A percentile compares a stretch with the other conserved stretches of the same genome.
phyloP scores from a whole-genome alignment of 2,113 vertebrate species.

The Microcebus lehilahytsara region DNA sequence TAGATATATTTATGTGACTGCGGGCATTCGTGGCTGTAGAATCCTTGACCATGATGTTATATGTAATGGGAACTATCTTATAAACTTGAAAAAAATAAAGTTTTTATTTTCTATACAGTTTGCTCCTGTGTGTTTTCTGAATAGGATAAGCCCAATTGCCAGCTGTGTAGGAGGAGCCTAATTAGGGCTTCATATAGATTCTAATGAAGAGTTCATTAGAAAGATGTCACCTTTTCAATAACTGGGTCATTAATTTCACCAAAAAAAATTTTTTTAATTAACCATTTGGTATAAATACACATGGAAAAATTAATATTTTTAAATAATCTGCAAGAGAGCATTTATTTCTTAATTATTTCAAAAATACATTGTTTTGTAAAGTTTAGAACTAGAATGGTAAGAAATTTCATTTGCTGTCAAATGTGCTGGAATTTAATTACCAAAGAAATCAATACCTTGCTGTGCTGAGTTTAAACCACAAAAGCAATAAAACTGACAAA shows the following conservation, averaged over 20 bases:
- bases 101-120: conserved; percentile 86
- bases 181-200: not conserved
- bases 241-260: conserved; percentile 26
- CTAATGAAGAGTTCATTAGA: not conserved
- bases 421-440: conserved; percentile 14
- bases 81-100: conserved; percentile 87
- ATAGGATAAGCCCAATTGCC: not conserved
- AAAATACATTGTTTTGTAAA: conserved; percentile 47
- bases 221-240: not conserved
- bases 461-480: conserved; percentile 36
- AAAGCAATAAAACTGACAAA: conserved; percentile 47
- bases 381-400: conserved; percentile 10
- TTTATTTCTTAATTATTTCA: conserved; percentile 43
- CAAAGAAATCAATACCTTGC: not conserved
- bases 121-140: conserved; percentile 76
- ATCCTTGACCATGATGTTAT: conserved; percentile 73
- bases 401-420: conserved; percentile 38
- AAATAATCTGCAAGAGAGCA: conserved; percentile 19
- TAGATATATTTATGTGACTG: conserved; percentile 58
- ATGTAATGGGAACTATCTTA: conserved; percentile 83
- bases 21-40: conserved; percentile 68
- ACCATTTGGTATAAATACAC: not conserved
- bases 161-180: not conserved
- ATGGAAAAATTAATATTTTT: conserved; percentile 10
- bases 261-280: not conserved